These are phyloP conservation scores for Cephus sareptanus DNA, from an alignment of 2,888 invertebrate species.

Conservation along the genomic window DNA sequence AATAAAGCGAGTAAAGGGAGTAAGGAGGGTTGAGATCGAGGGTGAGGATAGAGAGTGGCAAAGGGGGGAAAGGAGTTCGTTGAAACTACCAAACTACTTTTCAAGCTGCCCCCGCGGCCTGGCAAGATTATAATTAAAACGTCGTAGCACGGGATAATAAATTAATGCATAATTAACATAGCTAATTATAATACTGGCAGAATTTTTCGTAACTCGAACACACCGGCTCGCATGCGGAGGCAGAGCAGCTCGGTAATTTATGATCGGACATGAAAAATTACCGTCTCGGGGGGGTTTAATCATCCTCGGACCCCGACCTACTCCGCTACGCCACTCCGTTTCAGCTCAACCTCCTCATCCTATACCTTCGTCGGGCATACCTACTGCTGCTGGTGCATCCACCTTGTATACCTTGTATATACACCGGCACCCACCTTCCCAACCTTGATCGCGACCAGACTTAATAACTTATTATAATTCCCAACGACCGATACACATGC, in stretches of 20 bases:
- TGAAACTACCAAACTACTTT: constrained; percentile 61
- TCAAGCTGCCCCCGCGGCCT: constrained; percentile 56
- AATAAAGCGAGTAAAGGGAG: constrained; percentile 26
- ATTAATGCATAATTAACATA: constrained; percentile 66
- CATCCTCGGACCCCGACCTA: constrained; percentile 53
- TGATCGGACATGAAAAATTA: constrained; percentile 65
- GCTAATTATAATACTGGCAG: constrained; percentile 64
- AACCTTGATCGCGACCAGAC: constrained; percentile 21
- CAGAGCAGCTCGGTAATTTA: constrained; percentile 58
- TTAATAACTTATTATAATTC: constrained; percentile 56
- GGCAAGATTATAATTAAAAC: constrained; percentile 64
- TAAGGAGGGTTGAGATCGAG: not conserved
- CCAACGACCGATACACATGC: constrained; percentile 10
- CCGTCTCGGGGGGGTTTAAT: constrained; percentile 62
- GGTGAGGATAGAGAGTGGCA: not conserved
- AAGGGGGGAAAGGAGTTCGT: constrained; percentile 8
- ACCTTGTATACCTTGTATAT: not conserved
- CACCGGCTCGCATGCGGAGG: constrained; percentile 55
- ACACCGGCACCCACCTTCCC: not conserved
- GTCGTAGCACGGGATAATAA: constrained; percentile 61
- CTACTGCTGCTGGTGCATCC: not conserved
- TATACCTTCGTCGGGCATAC: constrained; percentile 23
- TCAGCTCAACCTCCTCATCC: constrained; percentile 24
- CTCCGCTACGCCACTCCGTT: constrained; percentile 16
- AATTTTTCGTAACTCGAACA: constrained; percentile 60